Evolutionary conservation across 2,888 invertebrate genomes (phyloP).

Genomic region (Drosophila basisetae): DNA sequence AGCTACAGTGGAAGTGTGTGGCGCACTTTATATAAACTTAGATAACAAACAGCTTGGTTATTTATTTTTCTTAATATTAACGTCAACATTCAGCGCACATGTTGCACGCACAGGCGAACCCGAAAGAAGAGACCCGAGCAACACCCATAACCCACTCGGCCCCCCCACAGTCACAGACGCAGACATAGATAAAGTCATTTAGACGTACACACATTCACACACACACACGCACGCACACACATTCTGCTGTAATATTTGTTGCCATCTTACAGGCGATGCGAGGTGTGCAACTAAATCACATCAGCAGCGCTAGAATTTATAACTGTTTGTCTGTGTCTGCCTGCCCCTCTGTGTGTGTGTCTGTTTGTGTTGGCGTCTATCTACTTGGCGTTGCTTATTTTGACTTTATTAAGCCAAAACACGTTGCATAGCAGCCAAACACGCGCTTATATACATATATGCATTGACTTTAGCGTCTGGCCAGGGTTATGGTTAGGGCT

Average conservation of each 20-base stretch:
- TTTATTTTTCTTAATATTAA: constrained; percentile 81
- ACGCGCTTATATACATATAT: constrained; percentile 47
- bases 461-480: not conserved
- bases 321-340: constrained; percentile 59
- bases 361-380: constrained; percentile 70
- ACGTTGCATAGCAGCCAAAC: constrained; percentile 76
- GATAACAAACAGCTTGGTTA: constrained; percentile 80
- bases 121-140: constrained; percentile 23
- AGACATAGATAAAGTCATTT: constrained; percentile 77
- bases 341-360: constrained; percentile 20
- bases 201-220: constrained; percentile 42
- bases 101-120: constrained; percentile 73
- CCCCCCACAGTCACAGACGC: constrained; percentile 42
- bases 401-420: constrained; percentile 80
- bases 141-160: constrained; percentile 10
- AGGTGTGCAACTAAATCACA: constrained; percentile 81
- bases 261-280: constrained; percentile 79
- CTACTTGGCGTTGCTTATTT: constrained; percentile 76
- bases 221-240: constrained; percentile 28
- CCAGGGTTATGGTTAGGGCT: constrained; percentile 1
- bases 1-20: constrained; percentile 13
- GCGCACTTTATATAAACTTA: constrained; percentile 76
- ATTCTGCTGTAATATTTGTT: constrained; percentile 71
- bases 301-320: constrained; percentile 77
- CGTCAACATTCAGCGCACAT: constrained; percentile 81